phyloP scores from a whole-genome alignment of 2,888 invertebrate genomes.

The Itoplectis maculator region DNA sequence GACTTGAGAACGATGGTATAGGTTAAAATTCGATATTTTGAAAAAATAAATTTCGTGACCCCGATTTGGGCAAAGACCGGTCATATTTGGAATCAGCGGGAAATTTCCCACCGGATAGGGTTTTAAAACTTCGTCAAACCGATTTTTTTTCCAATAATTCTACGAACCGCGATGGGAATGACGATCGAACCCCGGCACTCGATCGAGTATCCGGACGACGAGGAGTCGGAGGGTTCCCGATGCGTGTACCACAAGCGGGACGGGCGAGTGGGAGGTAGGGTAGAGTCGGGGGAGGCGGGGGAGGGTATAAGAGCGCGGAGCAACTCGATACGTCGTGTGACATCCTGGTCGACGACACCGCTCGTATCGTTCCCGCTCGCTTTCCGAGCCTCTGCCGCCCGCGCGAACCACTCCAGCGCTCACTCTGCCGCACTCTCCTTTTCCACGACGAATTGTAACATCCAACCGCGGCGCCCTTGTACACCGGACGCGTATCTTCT shows the following conservation, averaged over 20 bases:
- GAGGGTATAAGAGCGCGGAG: slow-evolving; percentile 60
- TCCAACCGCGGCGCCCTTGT: slow-evolving; percentile 44
- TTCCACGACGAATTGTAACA: slow-evolving; percentile 61
- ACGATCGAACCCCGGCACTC: slow-evolving; percentile 3
- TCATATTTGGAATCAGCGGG: too few species aligned
- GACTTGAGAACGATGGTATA: too few species aligned
- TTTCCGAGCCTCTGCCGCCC: too few species aligned
- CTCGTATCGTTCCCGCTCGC: slow-evolving; percentile 61
- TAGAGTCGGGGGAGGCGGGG: slow-evolving; percentile 33
- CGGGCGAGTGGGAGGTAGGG: slow-evolving; percentile 11
- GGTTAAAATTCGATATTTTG: too few species aligned
- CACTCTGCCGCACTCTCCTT: slow-evolving; percentile 48
- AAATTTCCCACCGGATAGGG: too few species aligned
- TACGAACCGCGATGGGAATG: neutral
- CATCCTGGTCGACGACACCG: slow-evolving; percentile 70
- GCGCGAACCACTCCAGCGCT: too few species aligned
- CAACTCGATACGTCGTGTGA: slow-evolving; percentile 75
- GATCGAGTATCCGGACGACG: slow-evolving; percentile 25
- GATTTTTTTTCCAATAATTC: too few species aligned
- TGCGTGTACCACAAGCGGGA: slow-evolving; percentile 17
- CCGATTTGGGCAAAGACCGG: too few species aligned
- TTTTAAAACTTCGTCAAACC: too few species aligned
- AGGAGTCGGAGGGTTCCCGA: slow-evolving; percentile 23
- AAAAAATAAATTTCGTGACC: too few species aligned
- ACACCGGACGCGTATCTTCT: slow-evolving; percentile 60